phyloP scores from a whole-genome alignment of 1,140 invertebrate genomes.

The Lasioglossum baleicum region DNA sequence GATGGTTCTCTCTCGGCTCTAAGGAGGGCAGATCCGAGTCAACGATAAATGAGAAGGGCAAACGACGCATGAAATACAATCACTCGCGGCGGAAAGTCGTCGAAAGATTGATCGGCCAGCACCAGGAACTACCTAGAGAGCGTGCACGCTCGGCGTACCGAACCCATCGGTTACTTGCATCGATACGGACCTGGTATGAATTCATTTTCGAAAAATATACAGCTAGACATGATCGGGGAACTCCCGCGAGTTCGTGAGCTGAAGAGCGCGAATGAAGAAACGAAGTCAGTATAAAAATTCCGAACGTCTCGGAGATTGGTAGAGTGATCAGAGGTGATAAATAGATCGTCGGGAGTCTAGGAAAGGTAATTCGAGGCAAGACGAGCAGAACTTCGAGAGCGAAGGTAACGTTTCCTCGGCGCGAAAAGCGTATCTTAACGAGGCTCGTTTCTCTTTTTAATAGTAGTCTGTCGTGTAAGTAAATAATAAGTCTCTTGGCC shows the following conservation, averaged over 20 bases:
- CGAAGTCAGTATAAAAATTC: too few species aligned
- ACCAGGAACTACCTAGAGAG: not conserved
- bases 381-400: not conserved
- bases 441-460: conserved; percentile 22
- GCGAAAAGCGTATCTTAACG: conserved; percentile 23
- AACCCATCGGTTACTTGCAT: not conserved
- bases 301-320: too few species aligned
- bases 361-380: not conserved
- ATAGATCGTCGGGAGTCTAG: too few species aligned
- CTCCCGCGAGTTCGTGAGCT: too few species aligned
- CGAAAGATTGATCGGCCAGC: conserved; percentile 14
- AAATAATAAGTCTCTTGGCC: conserved; percentile 16
- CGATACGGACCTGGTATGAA: not conserved
- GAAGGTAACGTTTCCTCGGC: not conserved
- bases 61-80: conserved; percentile 57
- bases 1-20: not conserved
- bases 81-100: conserved; percentile 16
- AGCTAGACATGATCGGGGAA: too few species aligned
- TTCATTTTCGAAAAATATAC: too few species aligned
- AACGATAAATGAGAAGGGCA: conserved; percentile 41
- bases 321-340: too few species aligned
- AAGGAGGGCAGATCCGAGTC: not conserved
- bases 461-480: conserved; percentile 7
- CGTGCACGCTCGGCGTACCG: not conserved
- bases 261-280: too few species aligned